phyloP scores from a whole-genome alignment of 2,113 vertebrate species.

The Nesoenas mayeri region DNA sequence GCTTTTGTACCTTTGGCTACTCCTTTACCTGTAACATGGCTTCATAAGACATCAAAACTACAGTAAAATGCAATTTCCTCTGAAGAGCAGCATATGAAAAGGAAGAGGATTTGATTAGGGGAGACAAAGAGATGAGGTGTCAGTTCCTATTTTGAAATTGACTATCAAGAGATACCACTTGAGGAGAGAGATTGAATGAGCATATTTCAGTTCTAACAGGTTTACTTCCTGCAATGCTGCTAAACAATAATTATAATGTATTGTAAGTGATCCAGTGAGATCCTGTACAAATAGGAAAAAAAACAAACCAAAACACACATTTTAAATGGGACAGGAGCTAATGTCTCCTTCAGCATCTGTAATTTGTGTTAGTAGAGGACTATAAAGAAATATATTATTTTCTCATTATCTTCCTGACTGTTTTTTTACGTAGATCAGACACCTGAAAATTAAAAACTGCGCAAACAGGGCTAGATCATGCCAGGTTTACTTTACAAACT shows the following conservation, averaged over 20 bases:
- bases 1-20: background rate
- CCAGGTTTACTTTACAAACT: background rate
- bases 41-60: conserved; percentile 11
- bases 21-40: background rate
- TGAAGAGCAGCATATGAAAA: background rate
- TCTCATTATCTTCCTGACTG: background rate
- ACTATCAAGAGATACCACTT: conserved; percentile 19
- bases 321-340: background rate
- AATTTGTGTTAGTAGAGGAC: background rate
- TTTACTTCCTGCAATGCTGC: background rate
- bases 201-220: conserved; percentile 1
- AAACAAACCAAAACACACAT: background rate
- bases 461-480: background rate
- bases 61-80: conserved; percentile 12
- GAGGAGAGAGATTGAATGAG: background rate
- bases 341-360: background rate
- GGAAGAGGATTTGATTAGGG: conserved; percentile 25
- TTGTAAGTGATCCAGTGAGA: background rate
- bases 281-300: background rate
- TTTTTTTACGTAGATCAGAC: background rate
- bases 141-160: conserved; percentile 32
- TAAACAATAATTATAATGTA: background rate
- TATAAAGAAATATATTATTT: background rate
- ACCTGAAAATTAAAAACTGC: background rate
- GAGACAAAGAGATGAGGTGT: conserved; percentile 36